Conservation (phyloP, 2,888 invertebrate genomes). For the Torymus auratus region DNA sequence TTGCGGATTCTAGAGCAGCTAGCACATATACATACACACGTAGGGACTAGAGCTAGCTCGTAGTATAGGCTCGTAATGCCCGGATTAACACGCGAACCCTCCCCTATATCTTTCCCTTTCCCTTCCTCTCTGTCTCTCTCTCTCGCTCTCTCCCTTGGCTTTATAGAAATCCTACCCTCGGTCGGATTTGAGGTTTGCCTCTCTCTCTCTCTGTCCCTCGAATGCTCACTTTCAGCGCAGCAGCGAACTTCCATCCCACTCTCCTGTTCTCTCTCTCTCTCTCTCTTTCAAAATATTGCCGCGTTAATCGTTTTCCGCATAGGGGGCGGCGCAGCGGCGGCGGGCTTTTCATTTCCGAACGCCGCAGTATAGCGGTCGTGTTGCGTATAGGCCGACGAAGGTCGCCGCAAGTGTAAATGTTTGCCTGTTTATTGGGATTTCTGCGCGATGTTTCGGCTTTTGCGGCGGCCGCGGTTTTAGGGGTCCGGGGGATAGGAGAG, state of each 20-base stretch:
- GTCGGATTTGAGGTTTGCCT: constrained; percentile 47
- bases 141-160: constrained; percentile 23
- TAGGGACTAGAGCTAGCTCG: constrained; percentile 16
- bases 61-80: constrained; percentile 66
- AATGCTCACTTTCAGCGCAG: constrained; percentile 22
- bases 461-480: background rate
- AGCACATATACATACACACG: background rate
- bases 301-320: constrained; percentile 43
- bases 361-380: too few species aligned
- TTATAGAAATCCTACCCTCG: constrained; percentile 49
- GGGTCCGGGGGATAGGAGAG: too few species aligned
- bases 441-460: constrained; percentile 24
- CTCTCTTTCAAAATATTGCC: constrained; percentile 43
- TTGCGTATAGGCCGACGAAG: background rate
- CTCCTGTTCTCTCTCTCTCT: constrained; percentile 1
- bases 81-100: constrained; percentile 67
- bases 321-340: background rate
- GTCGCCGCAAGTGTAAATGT: constrained; percentile 16
- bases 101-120: constrained; percentile 63
- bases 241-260: background rate
- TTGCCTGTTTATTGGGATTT: constrained; percentile 43
- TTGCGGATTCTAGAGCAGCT: background rate
- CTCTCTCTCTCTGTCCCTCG: constrained; percentile 32
- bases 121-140: constrained; percentile 15
- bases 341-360: background rate